Conservation (phyloP, 2,113 vertebrate species). For the Bubo blakistoni region DNA sequence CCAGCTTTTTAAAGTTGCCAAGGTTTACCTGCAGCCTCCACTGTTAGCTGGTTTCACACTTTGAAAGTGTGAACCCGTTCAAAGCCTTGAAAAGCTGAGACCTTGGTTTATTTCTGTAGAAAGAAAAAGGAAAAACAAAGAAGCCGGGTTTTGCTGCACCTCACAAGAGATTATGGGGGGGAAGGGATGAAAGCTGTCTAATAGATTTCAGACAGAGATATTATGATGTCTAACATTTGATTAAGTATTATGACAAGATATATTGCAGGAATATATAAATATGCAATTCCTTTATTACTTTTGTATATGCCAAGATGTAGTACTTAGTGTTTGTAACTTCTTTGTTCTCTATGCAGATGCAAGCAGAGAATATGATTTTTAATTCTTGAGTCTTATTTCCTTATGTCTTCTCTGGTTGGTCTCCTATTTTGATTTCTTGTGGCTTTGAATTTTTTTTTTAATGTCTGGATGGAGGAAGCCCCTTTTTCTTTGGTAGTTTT, state of each 20-base stretch:
- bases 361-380: not conserved
- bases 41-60: not conserved
- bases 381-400: not conserved
- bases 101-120: not conserved
- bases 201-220: not conserved
- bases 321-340: not conserved
- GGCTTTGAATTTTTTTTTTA: not conserved
- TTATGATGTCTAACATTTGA: not conserved
- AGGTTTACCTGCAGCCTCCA: not conserved
- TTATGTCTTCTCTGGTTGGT: not conserved
- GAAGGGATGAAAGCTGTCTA: not conserved
- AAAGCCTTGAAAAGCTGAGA: not conserved
- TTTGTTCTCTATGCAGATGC: not conserved
- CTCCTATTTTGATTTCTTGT: not conserved
- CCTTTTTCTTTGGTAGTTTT: not conserved
- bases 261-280: not conserved
- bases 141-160: not conserved
- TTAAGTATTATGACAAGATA: not conserved
- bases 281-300: not conserved
- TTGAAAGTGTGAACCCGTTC: not conserved
- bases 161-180: not conserved
- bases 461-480: not conserved
- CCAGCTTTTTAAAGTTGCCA: not conserved
- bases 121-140: not conserved
- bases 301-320: not conserved